Conservation (phyloP, 2,797 vertebrate genomes). For the Scleropages formosus region DNA sequence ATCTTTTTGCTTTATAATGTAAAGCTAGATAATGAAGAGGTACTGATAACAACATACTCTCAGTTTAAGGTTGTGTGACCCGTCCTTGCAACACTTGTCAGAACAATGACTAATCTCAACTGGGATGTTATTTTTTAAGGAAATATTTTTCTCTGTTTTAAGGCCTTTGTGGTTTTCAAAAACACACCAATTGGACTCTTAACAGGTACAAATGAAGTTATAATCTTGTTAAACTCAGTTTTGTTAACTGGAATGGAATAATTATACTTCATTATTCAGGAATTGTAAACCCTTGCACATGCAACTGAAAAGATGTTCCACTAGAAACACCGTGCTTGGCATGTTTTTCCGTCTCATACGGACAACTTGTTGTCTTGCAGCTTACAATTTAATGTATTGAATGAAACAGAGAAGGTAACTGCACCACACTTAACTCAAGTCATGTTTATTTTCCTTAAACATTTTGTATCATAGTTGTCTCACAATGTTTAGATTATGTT, state of each 20-base stretch:
- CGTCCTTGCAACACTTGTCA: too few relatives aligned
- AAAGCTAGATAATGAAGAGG: too few relatives aligned
- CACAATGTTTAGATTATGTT: constrained; percentile 49
- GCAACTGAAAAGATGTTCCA: background rate
- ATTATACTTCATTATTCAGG: background rate
- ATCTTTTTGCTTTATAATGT: too few relatives aligned
- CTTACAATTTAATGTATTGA: too few relatives aligned
- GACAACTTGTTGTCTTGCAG: too few relatives aligned
- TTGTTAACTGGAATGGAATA: constrained; percentile 38
- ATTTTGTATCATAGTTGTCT: constrained; percentile 23
- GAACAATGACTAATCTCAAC: too few relatives aligned
- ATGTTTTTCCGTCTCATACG: background rate
- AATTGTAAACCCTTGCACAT: background rate
- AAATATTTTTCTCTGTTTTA: too few relatives aligned
- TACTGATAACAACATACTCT: too few relatives aligned
- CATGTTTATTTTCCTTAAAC: background rate
- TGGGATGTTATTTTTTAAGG: too few relatives aligned
- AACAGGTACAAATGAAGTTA: background rate
- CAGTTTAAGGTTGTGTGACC: too few relatives aligned
- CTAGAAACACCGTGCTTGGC: background rate
- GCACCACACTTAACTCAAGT: too few relatives aligned
- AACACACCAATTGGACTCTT: background rate
- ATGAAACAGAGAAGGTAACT: too few relatives aligned
- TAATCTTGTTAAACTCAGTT: constrained; percentile 33
- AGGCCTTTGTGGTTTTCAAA: background rate